phyloP scores from a whole-genome alignment of 2,888 invertebrate genomes.

The Smittia sp. region DNA sequence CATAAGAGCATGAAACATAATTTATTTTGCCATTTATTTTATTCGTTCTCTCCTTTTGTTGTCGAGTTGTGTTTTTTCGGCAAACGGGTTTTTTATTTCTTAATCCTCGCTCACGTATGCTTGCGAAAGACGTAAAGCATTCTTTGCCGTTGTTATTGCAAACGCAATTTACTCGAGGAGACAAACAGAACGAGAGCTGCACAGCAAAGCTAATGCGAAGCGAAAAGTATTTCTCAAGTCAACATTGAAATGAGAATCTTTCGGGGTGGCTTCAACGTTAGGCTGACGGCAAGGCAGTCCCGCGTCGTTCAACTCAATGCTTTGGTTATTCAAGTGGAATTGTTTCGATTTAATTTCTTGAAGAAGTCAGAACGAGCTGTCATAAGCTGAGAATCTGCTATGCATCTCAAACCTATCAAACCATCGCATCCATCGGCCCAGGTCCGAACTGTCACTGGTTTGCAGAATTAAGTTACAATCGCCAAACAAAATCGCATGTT shows the following conservation, averaged over 20 bases:
- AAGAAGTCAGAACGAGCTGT: too few species aligned
- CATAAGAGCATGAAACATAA: not conserved
- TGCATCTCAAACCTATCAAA: not conserved
- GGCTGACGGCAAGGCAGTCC: not conserved
- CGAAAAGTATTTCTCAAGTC: not conserved
- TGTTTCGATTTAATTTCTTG: too few species aligned
- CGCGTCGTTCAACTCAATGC: too few species aligned
- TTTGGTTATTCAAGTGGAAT: too few species aligned
- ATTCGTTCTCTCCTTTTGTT: not conserved
- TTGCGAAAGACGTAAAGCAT: not conserved
- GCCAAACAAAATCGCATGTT: not conserved
- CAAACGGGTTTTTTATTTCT: not conserved
- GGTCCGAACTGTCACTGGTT: too few species aligned
- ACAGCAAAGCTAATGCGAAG: not conserved
- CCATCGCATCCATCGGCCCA: not conserved
- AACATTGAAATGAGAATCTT: not conserved
- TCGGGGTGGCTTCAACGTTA: not conserved
- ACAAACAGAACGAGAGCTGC: not conserved
- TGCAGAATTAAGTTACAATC: not conserved
- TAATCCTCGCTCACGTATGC: conserved; percentile 6
- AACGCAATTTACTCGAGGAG: conserved; percentile 1
- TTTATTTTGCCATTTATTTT: conserved; percentile 9
- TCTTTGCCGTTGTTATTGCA: not conserved
- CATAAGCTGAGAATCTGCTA: too few species aligned
- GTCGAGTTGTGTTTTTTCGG: not conserved